A percentile compares a stretch with the other conserved stretches of the same genome.
These are phyloP conservation scores for Ursus arctos DNA, from an alignment of 2,113 vertebrate genomes.

Conservation along the genomic window DNA sequence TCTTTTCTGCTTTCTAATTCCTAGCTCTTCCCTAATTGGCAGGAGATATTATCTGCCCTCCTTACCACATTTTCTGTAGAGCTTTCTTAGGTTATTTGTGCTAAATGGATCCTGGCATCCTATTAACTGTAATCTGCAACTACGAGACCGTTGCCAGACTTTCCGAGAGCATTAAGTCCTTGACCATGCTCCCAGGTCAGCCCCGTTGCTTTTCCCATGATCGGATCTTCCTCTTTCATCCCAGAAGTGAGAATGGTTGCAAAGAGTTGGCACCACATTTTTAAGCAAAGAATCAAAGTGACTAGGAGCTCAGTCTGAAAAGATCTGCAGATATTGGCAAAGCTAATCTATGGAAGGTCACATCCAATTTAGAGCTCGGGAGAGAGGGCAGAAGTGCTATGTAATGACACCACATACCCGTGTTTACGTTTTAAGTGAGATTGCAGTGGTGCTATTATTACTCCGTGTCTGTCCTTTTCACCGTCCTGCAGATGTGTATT, in stretches of 20 bases:
- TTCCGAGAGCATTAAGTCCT: neutral
- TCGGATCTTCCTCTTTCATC: neutral
- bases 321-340: neutral
- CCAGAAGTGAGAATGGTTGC: neutral
- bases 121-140: conserved; percentile 20
- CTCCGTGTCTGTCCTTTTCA: neutral
- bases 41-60: conserved; percentile 30
- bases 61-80: conserved; percentile 56
- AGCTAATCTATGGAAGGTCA: conserved; percentile 18
- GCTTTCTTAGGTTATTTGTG: conserved; percentile 33
- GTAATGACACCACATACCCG: neutral
- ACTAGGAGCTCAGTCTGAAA: conserved; percentile 18
- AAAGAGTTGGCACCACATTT: neutral
- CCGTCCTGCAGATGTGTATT: neutral
- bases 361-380: neutral
- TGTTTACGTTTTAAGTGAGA: neutral
- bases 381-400: neutral
- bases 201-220: neutral
- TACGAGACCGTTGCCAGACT: neutral
- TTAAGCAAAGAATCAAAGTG: conserved; percentile 27
- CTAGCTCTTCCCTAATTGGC: neutral
- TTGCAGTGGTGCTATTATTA: neutral
- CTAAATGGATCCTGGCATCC: conserved; percentile 31
- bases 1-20: conserved; percentile 40
- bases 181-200: neutral